These are phyloP conservation scores for Nymphicus hollandicus DNA, from an alignment of 2,113 vertebrate genomes.

Conservation along the genomic window DNA sequence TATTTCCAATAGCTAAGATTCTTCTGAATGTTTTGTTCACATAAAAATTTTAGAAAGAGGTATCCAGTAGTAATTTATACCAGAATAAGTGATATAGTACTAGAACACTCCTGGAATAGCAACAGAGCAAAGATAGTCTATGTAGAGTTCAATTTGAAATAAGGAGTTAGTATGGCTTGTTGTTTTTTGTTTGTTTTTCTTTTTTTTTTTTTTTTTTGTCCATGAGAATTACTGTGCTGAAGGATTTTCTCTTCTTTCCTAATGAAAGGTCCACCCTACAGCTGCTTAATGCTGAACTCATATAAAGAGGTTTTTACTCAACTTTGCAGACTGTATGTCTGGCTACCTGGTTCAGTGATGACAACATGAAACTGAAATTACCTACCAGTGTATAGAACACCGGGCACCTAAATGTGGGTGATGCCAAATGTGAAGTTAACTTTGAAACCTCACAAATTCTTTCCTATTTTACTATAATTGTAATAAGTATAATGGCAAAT, in stretches of 20 bases:
- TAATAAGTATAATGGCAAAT: not conserved
- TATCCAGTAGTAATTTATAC: not conserved
- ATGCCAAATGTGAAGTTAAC: rapidly evolving
- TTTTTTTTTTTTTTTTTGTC: not conserved
- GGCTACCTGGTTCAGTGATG: not conserved
- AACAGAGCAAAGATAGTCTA: not conserved
- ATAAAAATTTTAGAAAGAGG: not conserved
- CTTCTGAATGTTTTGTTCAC: not conserved
- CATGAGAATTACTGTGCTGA: not conserved
- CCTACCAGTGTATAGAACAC: not conserved
- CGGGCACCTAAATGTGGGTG: not conserved
- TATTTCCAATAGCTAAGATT: not conserved
- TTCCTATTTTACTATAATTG: not conserved
- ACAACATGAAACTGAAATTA: not conserved
- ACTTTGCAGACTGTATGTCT: not conserved
- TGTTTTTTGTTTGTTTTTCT: not conserved
- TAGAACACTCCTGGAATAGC: not conserved
- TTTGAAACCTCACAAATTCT: not conserved
- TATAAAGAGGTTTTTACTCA: not conserved
- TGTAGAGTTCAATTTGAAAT: not conserved
- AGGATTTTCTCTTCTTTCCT: not conserved
- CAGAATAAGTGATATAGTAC: not conserved
- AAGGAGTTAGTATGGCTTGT: not conserved
- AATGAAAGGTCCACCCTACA: too few species aligned
- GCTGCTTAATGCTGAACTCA: not conserved